Conservation (phyloP, 2,113 vertebrate species). For the Grus americana region DNA sequence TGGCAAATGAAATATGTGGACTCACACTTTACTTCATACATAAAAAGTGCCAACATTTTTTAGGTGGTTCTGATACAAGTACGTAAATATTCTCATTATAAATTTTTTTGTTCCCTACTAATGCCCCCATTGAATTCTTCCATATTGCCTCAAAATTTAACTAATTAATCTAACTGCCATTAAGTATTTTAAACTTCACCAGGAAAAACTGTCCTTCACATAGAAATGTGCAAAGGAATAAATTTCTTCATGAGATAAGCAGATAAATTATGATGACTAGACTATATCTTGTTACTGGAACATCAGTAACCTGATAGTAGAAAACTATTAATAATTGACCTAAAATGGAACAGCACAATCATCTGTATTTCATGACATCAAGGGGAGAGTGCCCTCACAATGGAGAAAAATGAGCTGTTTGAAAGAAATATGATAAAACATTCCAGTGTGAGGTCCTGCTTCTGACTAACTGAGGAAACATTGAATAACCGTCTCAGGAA, state of each 20-base stretch:
- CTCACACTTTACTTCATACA: not conserved
- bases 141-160: not conserved
- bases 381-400: not conserved
- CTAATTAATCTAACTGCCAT: not conserved
- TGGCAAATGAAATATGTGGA: not conserved
- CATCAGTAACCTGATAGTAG: not conserved
- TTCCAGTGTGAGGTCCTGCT: not conserved
- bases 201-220: not conserved
- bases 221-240: not conserved
- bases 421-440: not conserved
- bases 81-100: not conserved
- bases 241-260: not conserved
- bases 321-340: not conserved
- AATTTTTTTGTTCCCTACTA: not conserved
- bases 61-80: not conserved
- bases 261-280: not conserved
- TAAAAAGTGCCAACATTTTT: not conserved
- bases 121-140: not conserved
- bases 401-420: not conserved
- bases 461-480: not conserved
- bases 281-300: not conserved
- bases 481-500: not conserved
- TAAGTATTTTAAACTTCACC: not conserved
- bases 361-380: not conserved
- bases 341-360: not conserved